Base-by-base conservation (phyloP, 2,797 vertebrate species). In the Threskiornis aethiopicus region DNA sequence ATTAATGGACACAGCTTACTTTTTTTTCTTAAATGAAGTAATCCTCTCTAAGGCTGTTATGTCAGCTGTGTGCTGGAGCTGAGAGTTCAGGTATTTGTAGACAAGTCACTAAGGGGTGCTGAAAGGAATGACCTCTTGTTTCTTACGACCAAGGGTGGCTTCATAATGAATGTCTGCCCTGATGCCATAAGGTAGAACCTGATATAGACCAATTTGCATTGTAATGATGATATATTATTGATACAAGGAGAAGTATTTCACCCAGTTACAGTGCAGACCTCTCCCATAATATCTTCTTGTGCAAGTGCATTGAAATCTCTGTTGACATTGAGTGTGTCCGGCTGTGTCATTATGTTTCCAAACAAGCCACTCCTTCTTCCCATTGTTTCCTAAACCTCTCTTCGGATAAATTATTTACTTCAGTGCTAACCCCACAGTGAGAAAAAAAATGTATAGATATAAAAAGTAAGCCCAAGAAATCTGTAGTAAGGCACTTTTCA, bases 331-430 rank as follows among this genome's bases (percentile, higher is more conserved):
- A 91, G 70, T 3, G 71, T 93, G 95, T 57, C 88, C 3, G 1
- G 66, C 93, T 97, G 93, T 96, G 94, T 97, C 95, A 95, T 73
- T 77, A 16, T 87, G 87, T 96, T 97, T 97, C 97, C 89, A 97
- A 97, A 97, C 89, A 97, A 80, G 92, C 90, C 96, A 89, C 92
- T 95, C 95, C 96, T 91, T 54, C 87, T 94, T 41, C 15, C 28
- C 61, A 62, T 96, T 94, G 93, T 96, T 96, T 90, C 84, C 79
- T 93, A 90, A 96, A 96, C 77, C 47, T 89, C 69, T 78, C 41
- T 18, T 10, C 0, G 1, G 81, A 92, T 49, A 84, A 94, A 71
- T 88, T 75, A 72, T 76, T 90, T 87, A 90, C 75, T 87, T 90
- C 84, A 16, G 49, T 33, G 33, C 51, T 85, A 82, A 80, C 20